A percentile compares a stretch with the other conserved stretches of the same genome.
phyloP scores from a whole-genome alignment of 2,113 vertebrate genomes.

The Triplophysa tibetana region DNA sequence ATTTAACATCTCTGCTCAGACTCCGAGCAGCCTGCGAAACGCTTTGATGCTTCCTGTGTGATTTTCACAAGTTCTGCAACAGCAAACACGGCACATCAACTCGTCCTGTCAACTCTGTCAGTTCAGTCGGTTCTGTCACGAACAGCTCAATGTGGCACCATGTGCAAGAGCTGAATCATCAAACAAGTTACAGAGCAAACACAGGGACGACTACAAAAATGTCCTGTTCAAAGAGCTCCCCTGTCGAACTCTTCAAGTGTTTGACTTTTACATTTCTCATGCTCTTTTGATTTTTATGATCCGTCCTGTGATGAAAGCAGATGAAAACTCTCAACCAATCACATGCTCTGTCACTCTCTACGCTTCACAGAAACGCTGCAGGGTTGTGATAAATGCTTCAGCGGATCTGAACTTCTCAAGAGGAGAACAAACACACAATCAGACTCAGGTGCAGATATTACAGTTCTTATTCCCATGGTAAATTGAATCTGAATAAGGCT shows the following conservation, averaged over 20 bases:
- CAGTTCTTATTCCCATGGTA: not conserved
- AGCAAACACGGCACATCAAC: slow-evolving; percentile 44
- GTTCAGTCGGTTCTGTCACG: slow-evolving; percentile 27
- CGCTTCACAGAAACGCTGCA: not conserved
- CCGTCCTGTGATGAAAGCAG: too few relatives aligned
- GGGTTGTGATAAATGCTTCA: not conserved
- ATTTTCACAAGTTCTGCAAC: slow-evolving; percentile 40
- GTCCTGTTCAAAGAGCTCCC: not conserved
- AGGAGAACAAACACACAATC: not conserved
- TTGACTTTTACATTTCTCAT: not conserved
- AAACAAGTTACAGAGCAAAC: slow-evolving; percentile 1
- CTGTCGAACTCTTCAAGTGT: not conserved
- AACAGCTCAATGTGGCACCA: slow-evolving; percentile 37
- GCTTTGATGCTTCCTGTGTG: slow-evolving; percentile 44
- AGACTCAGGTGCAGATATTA: not conserved
- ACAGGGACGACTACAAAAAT: not conserved
- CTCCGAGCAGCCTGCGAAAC: slow-evolving; percentile 44
- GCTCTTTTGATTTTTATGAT: not conserved
- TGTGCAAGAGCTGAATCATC: slow-evolving; percentile 9
- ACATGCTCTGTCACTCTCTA: not conserved
- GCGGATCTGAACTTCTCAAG: not conserved
- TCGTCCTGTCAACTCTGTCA: slow-evolving; percentile 23
- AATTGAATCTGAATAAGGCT: not conserved
- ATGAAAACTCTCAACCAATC: not conserved
- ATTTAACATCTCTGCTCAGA: not conserved